Evolutionary conservation across 2,797 vertebrate genomes (phyloP).

Genomic region (Acanthis flammea): DNA sequence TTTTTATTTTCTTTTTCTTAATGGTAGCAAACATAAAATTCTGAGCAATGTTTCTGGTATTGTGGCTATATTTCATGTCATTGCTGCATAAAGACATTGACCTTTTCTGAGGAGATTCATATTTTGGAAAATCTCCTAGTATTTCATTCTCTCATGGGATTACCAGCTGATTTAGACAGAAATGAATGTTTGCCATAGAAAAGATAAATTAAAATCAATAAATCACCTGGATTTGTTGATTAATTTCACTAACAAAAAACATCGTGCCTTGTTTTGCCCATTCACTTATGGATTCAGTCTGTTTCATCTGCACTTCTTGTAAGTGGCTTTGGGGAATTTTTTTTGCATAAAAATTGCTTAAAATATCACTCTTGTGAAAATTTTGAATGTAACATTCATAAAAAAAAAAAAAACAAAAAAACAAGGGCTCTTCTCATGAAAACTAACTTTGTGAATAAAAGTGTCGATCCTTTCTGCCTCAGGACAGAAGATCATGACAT

Average conservation of each 20-base stretch:
- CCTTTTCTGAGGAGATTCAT: neutral
- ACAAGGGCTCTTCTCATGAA: neutral
- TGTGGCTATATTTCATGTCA: neutral
- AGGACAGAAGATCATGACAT: neutral
- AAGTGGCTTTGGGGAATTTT: neutral
- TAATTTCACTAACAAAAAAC: neutral
- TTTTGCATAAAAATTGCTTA: neutral
- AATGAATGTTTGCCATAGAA: neutral
- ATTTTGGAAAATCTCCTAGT: neutral
- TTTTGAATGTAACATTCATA: neutral
- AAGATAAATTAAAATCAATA: neutral
- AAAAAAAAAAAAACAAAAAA: no score
- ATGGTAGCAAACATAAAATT: neutral
- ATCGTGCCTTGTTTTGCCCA: neutral
- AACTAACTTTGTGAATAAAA: neutral
- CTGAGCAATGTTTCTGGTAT: neutral
- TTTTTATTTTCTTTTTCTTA: neutral
- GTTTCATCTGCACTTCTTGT: neutral
- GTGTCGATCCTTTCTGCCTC: neutral
- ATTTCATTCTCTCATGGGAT: neutral
- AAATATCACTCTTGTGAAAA: neutral
- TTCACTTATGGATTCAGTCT: neutral
- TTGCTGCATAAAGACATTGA: neutral
- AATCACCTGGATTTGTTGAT: neutral
- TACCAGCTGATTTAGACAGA: neutral